Evolutionary conservation across 2,888 invertebrate species (phyloP).

Genomic region (Leptinotarsa peninsularis): DNA sequence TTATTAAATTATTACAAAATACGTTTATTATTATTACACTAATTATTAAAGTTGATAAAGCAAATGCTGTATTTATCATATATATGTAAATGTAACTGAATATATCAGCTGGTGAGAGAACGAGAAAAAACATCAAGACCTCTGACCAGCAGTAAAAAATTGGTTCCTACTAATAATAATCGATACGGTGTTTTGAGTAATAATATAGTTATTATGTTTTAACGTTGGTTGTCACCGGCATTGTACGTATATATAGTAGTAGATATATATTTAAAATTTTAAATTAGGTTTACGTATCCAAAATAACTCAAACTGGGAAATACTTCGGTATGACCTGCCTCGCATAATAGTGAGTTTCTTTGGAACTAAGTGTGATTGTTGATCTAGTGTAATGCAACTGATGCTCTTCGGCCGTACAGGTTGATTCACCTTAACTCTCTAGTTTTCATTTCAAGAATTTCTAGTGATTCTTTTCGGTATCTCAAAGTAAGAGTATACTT

Average conservation of each 20-base stretch:
- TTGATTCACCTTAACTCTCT: conserved; percentile 8
- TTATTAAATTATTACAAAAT: conserved; percentile 66
- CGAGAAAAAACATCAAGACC: conserved; percentile 45
- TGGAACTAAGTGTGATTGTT: conserved; percentile 83
- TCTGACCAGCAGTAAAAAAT: conserved; percentile 64
- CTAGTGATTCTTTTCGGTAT: background rate
- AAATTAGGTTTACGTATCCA: conserved; percentile 69
- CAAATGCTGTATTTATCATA: conserved; percentile 67
- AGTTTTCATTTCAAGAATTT: background rate
- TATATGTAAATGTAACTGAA: conserved; percentile 66
- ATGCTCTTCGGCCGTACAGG: conserved; percentile 31
- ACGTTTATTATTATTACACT: conserved; percentile 66
- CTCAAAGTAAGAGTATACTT: background rate
- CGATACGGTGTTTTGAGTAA: conserved; percentile 68
- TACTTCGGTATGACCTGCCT: conserved; percentile 73
- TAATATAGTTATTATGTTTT: conserved; percentile 68
- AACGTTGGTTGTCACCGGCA: conserved; percentile 66
- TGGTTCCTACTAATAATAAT: conserved; percentile 69
- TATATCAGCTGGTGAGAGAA: conserved; percentile 65
- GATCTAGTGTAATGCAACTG: conserved; percentile 62
- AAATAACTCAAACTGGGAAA: conserved; percentile 69
- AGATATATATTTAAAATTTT: conserved; percentile 68
- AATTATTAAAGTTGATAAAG: conserved; percentile 67
- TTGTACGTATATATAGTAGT: conserved; percentile 68
- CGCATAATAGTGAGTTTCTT: conserved; percentile 82